These are phyloP conservation scores for Cromileptes altivelis DNA, from an alignment of 2,113 vertebrate species.

Conservation along the genomic window DNA sequence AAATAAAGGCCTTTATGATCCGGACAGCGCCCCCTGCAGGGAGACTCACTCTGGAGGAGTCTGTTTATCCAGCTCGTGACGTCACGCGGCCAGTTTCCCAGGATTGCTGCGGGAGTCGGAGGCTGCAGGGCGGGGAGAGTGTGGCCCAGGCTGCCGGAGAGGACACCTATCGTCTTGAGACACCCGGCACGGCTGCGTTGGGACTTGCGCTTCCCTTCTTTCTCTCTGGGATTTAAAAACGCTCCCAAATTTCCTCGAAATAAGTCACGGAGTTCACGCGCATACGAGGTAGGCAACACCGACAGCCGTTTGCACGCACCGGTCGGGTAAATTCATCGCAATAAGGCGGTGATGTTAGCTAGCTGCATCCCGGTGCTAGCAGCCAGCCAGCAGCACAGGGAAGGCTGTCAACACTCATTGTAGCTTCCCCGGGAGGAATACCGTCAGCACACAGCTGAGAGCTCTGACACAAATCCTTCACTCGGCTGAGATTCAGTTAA, in stretches of 20 bases:
- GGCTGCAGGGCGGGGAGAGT: constrained; percentile 69
- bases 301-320: constrained; percentile 2
- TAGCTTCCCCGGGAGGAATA: neutral
- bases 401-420: constrained; percentile 43
- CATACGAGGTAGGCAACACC: constrained; percentile 43
- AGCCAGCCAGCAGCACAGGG: constrained; percentile 34
- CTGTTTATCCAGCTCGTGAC: constrained; percentile 56
- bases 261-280: neutral
- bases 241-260: too few species aligned
- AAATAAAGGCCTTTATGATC: neutral
- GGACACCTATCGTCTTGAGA: constrained; percentile 42
- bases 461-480: neutral
- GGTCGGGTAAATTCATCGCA: neutral
- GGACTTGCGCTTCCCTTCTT: constrained; percentile 3
- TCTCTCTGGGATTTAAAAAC: neutral
- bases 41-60: too few species aligned
- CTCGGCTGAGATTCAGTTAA: neutral
- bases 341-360: constrained; percentile 48
- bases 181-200: constrained; percentile 16
- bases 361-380: constrained; percentile 61
- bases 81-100: constrained; percentile 77
- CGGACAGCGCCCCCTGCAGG: constrained; percentile 57
- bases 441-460: neutral
- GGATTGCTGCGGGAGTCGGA: constrained; percentile 73
- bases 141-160: constrained; percentile 60